Conservation (phyloP, 2,113 vertebrate species). For the Lycaon pictus region DNA sequence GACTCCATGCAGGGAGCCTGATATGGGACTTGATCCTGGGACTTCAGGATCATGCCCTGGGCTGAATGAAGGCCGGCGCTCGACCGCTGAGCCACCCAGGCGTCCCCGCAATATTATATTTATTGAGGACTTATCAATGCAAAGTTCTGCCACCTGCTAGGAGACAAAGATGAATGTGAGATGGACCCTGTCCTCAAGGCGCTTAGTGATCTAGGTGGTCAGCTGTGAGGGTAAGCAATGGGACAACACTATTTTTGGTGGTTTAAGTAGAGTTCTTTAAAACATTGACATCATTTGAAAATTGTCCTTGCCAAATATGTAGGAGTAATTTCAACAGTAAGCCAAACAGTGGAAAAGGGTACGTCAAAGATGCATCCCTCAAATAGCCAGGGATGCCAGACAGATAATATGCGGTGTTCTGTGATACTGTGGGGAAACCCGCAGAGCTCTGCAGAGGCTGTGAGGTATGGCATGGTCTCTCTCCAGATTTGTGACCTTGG, state of each 20-base stretch:
- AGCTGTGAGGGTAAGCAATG: not conserved
- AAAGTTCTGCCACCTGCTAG: not conserved
- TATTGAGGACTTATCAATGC: not conserved
- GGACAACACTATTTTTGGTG: not conserved
- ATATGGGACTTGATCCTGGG: too few relatives aligned
- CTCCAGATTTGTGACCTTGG: not conserved
- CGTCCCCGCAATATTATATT: not conserved
- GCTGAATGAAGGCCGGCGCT: too few relatives aligned
- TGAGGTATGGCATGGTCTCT: not conserved
- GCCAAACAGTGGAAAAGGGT: not conserved
- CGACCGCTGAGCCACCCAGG: too few relatives aligned
- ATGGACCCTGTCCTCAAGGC: not conserved
- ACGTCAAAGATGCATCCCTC: not conserved
- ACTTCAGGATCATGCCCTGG: too few relatives aligned
- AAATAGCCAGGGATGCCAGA: not conserved
- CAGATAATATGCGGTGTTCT: not conserved
- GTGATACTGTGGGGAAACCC: not conserved
- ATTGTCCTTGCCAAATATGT: not conserved
- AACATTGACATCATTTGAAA: not conserved
- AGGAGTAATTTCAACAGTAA: constrained; percentile 9
- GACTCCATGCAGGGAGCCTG: too few relatives aligned
- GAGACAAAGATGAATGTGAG: not conserved
- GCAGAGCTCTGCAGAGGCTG: not conserved
- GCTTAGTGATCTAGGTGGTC: not conserved
- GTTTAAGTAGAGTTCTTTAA: not conserved